These are phyloP conservation scores for Dromiciops gliroides DNA, from an alignment of 2,113 vertebrate species.

Conservation along the genomic window DNA sequence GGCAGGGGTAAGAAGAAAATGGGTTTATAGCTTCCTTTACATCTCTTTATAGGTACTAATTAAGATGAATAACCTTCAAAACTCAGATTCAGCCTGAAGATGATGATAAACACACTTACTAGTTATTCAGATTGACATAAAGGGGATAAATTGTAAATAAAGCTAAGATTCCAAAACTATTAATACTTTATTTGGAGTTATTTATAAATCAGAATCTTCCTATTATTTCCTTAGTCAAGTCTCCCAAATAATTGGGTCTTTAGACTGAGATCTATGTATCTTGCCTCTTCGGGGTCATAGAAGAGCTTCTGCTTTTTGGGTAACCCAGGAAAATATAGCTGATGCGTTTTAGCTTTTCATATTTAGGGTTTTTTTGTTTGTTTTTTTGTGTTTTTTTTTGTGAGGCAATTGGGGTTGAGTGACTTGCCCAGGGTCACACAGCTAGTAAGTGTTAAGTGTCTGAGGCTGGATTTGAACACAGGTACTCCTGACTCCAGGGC, in stretches of 20 bases:
- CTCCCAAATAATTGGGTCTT: neutral
- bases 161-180: neutral
- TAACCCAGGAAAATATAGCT: neutral
- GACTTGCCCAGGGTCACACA: too few species aligned
- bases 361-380: too few species aligned
- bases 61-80: neutral
- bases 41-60: neutral
- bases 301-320: conserved; percentile 15
- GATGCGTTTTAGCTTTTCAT: conserved; percentile 4
- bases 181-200: neutral
- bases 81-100: neutral
- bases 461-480: too few species aligned
- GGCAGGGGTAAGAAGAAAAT: too few species aligned
- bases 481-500: too few species aligned
- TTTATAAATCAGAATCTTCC: neutral
- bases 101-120: neutral
- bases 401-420: too few species aligned
- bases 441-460: too few species aligned
- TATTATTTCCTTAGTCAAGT: neutral
- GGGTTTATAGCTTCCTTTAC: neutral
- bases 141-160: neutral
- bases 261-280: neutral
- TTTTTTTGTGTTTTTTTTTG: too few species aligned
- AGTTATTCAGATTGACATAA: neutral
- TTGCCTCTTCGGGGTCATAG: neutral